These are phyloP conservation scores for Poeciliopsis turneri DNA, from an alignment of 2,797 vertebrate species.

Conservation along the genomic window DNA sequence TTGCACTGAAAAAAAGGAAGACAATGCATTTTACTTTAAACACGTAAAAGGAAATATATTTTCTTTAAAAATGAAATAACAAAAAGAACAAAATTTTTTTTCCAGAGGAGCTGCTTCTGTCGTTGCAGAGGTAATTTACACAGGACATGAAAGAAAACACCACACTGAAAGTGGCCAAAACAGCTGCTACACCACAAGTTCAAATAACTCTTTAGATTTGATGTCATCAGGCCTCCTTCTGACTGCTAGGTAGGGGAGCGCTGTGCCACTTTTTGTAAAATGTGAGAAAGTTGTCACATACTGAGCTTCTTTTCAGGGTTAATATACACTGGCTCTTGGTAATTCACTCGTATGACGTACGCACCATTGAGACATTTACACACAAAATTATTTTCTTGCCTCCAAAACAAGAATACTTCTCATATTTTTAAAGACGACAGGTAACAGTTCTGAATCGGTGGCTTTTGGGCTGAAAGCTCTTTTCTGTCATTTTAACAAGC, in stretches of 20 bases:
- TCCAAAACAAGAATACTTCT: slow-evolving; percentile 89
- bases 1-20: slow-evolving; percentile 18
- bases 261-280: slow-evolving; percentile 61
- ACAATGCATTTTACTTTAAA: slow-evolving; percentile 79
- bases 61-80: slow-evolving; percentile 87
- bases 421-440: slow-evolving; percentile 84
- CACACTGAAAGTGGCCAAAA: slow-evolving; percentile 57
- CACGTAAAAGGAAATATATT: slow-evolving; percentile 99
- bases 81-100: slow-evolving; percentile 81
- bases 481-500: slow-evolving; percentile 82
- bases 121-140: slow-evolving; percentile 92
- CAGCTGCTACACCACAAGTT: slow-evolving; percentile 29
- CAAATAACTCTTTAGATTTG: neutral
- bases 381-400: slow-evolving; percentile 87
- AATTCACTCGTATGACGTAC: slow-evolving; percentile 83
- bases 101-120: slow-evolving; percentile 89
- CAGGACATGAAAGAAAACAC: slow-evolving; percentile 88
- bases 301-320: slow-evolving; percentile 79
- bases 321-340: slow-evolving; percentile 87
- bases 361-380: slow-evolving; percentile 94
- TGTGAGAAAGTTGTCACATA: slow-evolving; percentile 70
- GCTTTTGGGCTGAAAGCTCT: slow-evolving; percentile 83
- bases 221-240: slow-evolving; percentile 1
- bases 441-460: slow-evolving; percentile 89
- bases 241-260: slow-evolving; percentile 14